Conservation (phyloP, 2,113 vertebrate genomes). For the Bucco capensis region DNA sequence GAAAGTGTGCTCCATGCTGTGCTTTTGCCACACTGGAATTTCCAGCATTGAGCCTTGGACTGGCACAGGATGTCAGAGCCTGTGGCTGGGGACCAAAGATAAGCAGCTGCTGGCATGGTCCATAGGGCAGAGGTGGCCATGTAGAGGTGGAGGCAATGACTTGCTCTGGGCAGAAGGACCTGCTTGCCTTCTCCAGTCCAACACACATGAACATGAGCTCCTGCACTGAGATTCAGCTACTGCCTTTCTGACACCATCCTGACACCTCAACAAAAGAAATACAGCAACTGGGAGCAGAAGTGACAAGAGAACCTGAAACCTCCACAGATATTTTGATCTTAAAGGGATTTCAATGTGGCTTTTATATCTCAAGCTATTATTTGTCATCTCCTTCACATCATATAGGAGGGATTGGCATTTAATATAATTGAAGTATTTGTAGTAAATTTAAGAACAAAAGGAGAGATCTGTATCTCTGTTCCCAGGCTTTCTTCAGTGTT, state of each 20-base stretch:
- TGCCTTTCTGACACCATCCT: neutral
- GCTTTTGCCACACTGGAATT: neutral
- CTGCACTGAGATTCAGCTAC: accelerated
- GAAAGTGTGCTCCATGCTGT: neutral
- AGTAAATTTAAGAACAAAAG: neutral
- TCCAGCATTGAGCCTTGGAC: neutral
- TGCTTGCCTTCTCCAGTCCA: neutral
- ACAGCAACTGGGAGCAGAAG: neutral
- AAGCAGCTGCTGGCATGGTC: neutral
- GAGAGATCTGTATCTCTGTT: neutral
- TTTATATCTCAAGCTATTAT: neutral
- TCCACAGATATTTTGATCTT: neutral
- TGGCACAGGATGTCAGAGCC: neutral
- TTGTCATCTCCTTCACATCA: neutral
- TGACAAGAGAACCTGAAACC: neutral
- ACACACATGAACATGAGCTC: accelerated
- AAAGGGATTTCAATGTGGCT: neutral
- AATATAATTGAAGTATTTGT: neutral
- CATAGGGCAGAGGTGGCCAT: neutral
- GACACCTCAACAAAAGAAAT: neutral
- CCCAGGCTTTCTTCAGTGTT: neutral
- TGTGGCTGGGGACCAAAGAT: neutral
- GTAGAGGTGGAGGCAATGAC: neutral
- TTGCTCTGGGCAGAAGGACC: neutral
- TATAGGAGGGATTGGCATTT: neutral